Conservation (phyloP, 2,113 vertebrate genomes). For the Seriola quinqueradiata region DNA sequence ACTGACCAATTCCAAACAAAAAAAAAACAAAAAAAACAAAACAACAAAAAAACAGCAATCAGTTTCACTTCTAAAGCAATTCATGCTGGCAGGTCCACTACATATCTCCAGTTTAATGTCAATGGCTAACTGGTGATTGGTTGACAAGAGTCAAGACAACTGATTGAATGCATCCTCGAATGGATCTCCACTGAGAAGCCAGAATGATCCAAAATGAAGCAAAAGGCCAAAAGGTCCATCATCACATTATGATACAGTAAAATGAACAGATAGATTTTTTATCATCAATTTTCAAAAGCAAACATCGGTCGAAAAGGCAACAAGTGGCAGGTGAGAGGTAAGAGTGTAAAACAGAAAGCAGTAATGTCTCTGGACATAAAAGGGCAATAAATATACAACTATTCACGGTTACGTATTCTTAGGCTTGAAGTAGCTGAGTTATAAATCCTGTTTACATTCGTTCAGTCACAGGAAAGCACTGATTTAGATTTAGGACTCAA, state of each 20-base stretch:
- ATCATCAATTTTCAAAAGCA: conserved; percentile 15
- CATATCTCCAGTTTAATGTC: not conserved
- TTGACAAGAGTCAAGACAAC: not conserved
- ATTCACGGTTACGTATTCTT: conserved; percentile 13
- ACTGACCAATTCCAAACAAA: too few species aligned
- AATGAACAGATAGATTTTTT: not conserved
- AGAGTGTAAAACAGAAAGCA: conserved; percentile 37
- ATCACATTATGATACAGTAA: conserved; percentile 14
- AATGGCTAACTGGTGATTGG: not conserved
- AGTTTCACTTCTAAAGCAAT: not conserved
- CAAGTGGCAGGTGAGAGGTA: conserved; percentile 43
- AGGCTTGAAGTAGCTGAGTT: conserved; percentile 7
- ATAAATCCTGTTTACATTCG: conserved; percentile 41
- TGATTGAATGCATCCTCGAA: not conserved
- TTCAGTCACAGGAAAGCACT: conserved; percentile 34
- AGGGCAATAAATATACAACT: conserved; percentile 44
- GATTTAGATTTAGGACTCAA: not conserved
- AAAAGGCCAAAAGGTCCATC: conserved; percentile 33
- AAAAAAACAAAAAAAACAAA: too few species aligned
- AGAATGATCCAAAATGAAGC: not conserved
- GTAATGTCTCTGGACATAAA: conserved; percentile 21
- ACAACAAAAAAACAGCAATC: too few species aligned
- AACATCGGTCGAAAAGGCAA: conserved; percentile 53
- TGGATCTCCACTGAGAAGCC: not conserved
- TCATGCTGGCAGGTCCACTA: not conserved